phyloP scores from a whole-genome alignment of 2,888 invertebrate genomes.

The Acrobasis consociella region DNA sequence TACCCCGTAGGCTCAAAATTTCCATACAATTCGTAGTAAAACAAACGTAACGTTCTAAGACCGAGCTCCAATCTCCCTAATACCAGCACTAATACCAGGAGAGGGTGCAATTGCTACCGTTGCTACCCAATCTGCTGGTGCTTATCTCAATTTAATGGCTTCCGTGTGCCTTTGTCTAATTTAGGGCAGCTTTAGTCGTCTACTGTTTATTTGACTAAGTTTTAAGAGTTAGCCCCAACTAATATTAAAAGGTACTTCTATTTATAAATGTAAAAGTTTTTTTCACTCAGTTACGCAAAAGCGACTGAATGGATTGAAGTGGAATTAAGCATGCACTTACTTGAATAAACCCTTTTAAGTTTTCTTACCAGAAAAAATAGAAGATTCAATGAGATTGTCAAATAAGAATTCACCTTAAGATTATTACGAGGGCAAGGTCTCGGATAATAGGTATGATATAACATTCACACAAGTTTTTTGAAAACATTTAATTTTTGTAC shows the following conservation, averaged over 20 bases:
- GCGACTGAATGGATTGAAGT: too few relatives aligned
- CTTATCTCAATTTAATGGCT: constrained; percentile 83
- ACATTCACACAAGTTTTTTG: too few relatives aligned
- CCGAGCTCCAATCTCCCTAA: constrained; percentile 58
- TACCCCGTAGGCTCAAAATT: too few relatives aligned
- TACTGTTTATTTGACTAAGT: constrained; percentile 68
- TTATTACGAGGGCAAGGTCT: background rate
- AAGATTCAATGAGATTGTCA: too few relatives aligned
- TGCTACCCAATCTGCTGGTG: constrained; percentile 76
- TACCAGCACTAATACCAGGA: constrained; percentile 48
- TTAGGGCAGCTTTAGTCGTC: constrained; percentile 62
- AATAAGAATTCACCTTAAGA: background rate
- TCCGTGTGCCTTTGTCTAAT: constrained; percentile 81
- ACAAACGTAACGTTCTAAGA: constrained; percentile 20
- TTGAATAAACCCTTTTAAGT: too few relatives aligned
- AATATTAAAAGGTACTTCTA: too few relatives aligned
- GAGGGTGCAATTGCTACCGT: constrained; percentile 53
- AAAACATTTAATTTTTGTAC: too few relatives aligned
- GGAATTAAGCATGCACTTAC: too few relatives aligned
- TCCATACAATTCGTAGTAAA: background rate
- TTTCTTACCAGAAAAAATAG: too few relatives aligned
- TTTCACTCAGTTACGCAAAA: too few relatives aligned
- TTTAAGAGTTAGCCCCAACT: too few relatives aligned
- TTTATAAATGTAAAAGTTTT: too few relatives aligned
- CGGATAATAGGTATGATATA: background rate